Percentiles rank a stretch among this genome's conserved stretches.
phyloP scores from a whole-genome alignment of 2,888 invertebrate genomes.

The Drosophila buzzatii region DNA sequence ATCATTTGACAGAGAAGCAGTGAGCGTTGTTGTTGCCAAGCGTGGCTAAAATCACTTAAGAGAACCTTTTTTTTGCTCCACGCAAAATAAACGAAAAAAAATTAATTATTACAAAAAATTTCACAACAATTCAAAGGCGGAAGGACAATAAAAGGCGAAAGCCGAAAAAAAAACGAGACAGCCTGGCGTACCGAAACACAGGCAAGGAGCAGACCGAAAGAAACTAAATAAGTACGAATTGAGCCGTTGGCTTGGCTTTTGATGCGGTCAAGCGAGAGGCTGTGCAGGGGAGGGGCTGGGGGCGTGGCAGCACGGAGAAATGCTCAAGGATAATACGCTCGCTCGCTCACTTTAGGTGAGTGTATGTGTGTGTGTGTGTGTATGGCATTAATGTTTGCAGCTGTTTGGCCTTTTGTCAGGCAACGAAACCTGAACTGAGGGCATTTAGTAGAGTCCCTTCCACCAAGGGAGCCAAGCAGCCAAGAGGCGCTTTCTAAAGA shows the following conservation, averaged over 20 bases:
- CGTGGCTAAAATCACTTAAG: constrained; percentile 66
- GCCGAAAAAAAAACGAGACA: constrained; percentile 46
- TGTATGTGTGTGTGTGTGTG: neutral
- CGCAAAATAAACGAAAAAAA: constrained; percentile 54
- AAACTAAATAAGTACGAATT: constrained; percentile 53
- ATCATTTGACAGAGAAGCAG: constrained; percentile 51
- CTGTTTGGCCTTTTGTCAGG: constrained; percentile 73
- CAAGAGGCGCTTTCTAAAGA: constrained; percentile 5
- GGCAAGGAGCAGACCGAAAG: neutral
- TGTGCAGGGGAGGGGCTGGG: neutral
- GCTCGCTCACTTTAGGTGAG: neutral
- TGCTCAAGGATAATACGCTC: constrained; percentile 14
- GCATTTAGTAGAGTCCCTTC: constrained; percentile 30
- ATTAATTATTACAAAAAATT: constrained; percentile 77
- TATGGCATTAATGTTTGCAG: constrained; percentile 44
- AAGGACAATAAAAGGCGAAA: constrained; percentile 72
- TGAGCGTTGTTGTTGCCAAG: constrained; percentile 39
- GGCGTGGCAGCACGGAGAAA: neutral
- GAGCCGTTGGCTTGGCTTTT: constrained; percentile 65
- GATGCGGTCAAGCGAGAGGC: constrained; percentile 66
- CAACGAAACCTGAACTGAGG: constrained; percentile 46
- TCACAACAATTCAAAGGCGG: constrained; percentile 69
- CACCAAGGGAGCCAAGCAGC: neutral
- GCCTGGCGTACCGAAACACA: constrained; percentile 11
- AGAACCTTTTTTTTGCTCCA: constrained; percentile 51